These are phyloP conservation scores for Phrynocephalus versicolor DNA, from an alignment of 2,113 vertebrate species.

Conservation along the genomic window DNA sequence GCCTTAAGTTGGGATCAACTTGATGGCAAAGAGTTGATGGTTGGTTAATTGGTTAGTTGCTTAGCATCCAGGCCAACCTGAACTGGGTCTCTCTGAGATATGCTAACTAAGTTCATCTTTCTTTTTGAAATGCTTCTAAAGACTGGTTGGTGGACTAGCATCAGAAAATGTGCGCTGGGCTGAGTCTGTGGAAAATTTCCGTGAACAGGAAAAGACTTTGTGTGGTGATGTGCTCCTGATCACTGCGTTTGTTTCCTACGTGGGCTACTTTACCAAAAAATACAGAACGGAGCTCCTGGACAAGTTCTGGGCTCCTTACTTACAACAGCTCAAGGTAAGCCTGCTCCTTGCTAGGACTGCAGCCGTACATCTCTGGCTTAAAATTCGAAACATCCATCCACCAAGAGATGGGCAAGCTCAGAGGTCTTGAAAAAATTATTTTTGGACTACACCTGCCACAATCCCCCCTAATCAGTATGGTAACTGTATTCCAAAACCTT, in stretches of 20 bases:
- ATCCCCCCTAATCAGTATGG: too few species aligned
- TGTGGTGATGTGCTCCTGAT: conserved; percentile 75
- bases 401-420: background rate
- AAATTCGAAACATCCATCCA: background rate
- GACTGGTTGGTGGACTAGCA: conserved; percentile 74
- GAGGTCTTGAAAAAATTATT: background rate
- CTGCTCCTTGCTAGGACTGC: fast-evolving
- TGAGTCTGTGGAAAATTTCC: conserved; percentile 67
- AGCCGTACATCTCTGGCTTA: background rate
- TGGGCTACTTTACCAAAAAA: conserved; percentile 82
- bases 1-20: background rate
- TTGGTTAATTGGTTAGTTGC: too few species aligned
- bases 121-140: conserved; percentile 23
- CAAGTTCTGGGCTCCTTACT: conserved; percentile 75
- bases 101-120: background rate
- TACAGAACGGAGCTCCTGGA: conserved; percentile 76
- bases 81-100: background rate
- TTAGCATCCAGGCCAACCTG: background rate
- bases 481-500: background rate
- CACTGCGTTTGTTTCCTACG: conserved; percentile 77
- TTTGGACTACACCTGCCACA: background rate
- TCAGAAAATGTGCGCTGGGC: conserved; percentile 79
- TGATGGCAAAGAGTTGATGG: background rate
- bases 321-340: conserved; percentile 56
- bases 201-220: conserved; percentile 65